These are phyloP conservation scores for Leptogaster cylindrica DNA, from an alignment of 2,888 invertebrate genomes.

Conservation along the genomic window DNA sequence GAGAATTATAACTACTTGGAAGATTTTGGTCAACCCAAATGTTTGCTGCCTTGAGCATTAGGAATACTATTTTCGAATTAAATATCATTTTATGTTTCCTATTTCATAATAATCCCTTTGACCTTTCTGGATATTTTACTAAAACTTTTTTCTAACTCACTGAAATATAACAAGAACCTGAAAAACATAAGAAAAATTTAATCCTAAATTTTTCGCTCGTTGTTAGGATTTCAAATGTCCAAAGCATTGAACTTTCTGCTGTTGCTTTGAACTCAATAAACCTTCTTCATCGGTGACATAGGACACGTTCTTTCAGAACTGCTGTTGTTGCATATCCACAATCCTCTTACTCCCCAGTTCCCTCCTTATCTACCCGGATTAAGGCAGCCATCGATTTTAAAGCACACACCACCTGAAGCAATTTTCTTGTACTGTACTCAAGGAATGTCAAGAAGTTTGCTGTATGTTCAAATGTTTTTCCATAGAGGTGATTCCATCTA, in stretches of 20 bases:
- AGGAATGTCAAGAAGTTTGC: constrained; percentile 10
- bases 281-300: not conserved
- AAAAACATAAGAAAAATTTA: no score
- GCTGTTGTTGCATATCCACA: no score
- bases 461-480: not conserved
- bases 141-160: no score
- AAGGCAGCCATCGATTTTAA: not conserved
- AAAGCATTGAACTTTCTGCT: not conserved
- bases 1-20: no score
- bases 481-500: not conserved
- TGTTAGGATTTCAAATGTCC: not conserved
- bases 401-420: not conserved
- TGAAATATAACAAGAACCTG: no score
- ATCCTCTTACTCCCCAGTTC: not conserved
- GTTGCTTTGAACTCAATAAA: not conserved
- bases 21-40: no score
- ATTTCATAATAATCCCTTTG: no score
- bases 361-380: not conserved
- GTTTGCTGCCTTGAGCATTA: no score
- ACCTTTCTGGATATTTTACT: no score
- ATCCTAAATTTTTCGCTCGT: no score
- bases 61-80: no score
- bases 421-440: not conserved
- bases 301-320: not conserved
- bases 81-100: no score